Conservation (phyloP, 2,113 vertebrate species). For the Leptosomus discolor region DNA sequence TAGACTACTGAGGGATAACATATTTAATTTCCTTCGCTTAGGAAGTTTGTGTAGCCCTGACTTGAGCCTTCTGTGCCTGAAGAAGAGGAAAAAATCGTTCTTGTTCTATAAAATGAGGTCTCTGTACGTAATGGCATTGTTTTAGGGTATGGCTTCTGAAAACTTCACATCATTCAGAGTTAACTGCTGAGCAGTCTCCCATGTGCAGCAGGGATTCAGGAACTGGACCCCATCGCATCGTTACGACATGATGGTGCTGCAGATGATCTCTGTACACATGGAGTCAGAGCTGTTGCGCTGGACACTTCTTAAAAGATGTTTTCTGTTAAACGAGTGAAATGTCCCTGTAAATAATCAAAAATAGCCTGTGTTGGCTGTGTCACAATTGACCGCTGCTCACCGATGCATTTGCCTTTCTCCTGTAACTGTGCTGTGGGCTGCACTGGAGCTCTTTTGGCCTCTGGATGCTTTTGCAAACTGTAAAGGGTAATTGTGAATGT, state of each 20-base stretch:
- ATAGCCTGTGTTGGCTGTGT: background rate
- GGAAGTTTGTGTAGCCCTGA: background rate
- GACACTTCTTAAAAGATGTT: background rate
- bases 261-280: background rate
- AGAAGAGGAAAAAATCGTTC: background rate
- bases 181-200: background rate
- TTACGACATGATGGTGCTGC: background rate
- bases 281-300: background rate
- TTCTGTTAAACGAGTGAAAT: background rate
- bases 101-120: background rate
- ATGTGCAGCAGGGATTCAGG: background rate
- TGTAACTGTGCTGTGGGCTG: background rate
- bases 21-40: background rate
- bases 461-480: background rate
- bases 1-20: background rate
- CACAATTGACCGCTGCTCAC: rapidly evolving
- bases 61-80: background rate
- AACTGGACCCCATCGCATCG: rapidly evolving
- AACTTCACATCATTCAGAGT: background rate
- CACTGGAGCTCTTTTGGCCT: background rate
- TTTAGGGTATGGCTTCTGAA: background rate
- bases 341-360: background rate
- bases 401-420: background rate
- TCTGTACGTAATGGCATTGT: background rate
- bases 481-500: background rate